Base-by-base conservation (phyloP, 2,888 invertebrate species). In the Eulithis testata region DNA sequence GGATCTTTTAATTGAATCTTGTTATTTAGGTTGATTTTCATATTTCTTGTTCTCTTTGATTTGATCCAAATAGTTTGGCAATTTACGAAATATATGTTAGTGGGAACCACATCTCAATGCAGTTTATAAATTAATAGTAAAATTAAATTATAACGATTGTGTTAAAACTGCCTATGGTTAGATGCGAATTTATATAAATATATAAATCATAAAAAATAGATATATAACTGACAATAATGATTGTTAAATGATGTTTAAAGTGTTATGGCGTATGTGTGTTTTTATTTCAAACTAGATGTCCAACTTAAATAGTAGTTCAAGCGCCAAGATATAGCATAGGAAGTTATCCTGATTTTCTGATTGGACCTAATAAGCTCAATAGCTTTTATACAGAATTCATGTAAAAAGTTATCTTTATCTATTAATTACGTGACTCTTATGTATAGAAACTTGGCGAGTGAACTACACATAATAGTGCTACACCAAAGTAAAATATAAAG, bases 221-320 rank as follows among this genome's bases (percentile, higher is more conserved):
- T 91, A 88, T 93, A 92, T 93, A 92, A 91, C 91, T 89, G 93
- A 93, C 93, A 93, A 93, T 93, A 93, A 93, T 93, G 93, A 91
- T 93, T 92, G 93, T 93, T 93, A 93, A 89, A 90, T 92, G 93
- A 91, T 93, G 90, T 91, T 88, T 91, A 89, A 90, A 89, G 86
- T 91, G 91, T 92, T 93, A 90, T 83, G 86, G 83, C 85, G 91
- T 89, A 87, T 86, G 89, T 83, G 84, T 76, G 89, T 86, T 87
- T 89, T 89, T 83, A 83, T 83, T 87, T 89, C 78, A 79, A 81
- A 86, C 85, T 50, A 61, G 21, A 86, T 85, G 85, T 87, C 82
- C 84, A 85, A 82, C 78, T 81, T 79, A 77, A 75, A 76, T 47
- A 73, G 83, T 87, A 85, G 89, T 87, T 88, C 86, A 85, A 77